phyloP scores from a whole-genome alignment of 2,113 vertebrate species.

The Rhinolophus ferrumequinum region DNA sequence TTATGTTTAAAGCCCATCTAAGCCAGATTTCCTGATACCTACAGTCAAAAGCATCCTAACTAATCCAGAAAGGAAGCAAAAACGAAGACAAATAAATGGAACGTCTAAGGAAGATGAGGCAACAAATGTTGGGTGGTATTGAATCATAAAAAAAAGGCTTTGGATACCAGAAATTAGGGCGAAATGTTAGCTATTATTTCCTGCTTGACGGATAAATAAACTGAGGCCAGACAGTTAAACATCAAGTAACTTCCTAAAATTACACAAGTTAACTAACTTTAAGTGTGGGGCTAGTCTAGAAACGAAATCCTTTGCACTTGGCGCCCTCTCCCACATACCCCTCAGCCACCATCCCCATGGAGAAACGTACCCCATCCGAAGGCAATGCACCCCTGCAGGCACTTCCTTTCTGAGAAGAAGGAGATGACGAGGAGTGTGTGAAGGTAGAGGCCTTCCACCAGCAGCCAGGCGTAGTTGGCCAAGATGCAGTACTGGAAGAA shows the following conservation, averaged over 20 bases:
- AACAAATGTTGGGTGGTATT: not conserved
- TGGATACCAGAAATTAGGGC: not conserved
- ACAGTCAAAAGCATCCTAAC: not conserved
- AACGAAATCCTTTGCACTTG: not conserved
- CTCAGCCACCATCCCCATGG: not conserved
- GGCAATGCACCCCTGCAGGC: constrained; percentile 90
- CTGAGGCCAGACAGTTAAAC: not conserved
- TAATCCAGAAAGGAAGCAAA: not conserved
- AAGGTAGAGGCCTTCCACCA: constrained; percentile 96
- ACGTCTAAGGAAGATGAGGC: not conserved
- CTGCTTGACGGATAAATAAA: not conserved
- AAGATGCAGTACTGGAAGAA: constrained; percentile 96
- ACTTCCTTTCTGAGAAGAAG: constrained; percentile 93
- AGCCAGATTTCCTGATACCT: not conserved
- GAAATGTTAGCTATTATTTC: constrained; percentile 10
- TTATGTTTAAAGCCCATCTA: not conserved
- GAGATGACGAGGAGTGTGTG: constrained; percentile 93
- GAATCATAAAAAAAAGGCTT: not conserved
- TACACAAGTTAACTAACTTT: not conserved
- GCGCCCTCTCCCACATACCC: not conserved
- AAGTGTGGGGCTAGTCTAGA: not conserved
- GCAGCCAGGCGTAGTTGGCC: constrained; percentile 97
- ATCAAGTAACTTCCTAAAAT: constrained; percentile 13
- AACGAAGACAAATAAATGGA: not conserved
- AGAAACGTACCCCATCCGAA: constrained; percentile 94